These are phyloP conservation scores for Equus quagga DNA, from an alignment of 2,113 vertebrate species.

Conservation along the genomic window DNA sequence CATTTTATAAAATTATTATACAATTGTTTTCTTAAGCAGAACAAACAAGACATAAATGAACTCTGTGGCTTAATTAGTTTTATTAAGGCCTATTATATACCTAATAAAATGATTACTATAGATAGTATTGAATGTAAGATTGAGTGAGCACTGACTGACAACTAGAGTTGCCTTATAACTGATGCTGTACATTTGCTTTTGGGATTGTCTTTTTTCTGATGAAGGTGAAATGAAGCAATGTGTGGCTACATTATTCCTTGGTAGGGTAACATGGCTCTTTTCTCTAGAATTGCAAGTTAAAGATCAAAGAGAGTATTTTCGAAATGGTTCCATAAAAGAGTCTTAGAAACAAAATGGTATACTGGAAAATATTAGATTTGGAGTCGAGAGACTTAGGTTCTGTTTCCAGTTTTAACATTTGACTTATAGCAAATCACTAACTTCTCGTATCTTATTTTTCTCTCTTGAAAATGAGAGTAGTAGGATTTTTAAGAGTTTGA, in stretches of 20 bases:
- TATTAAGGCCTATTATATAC: background rate
- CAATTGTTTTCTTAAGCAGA: conserved; percentile 3
- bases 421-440: background rate
- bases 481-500: background rate
- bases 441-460: background rate
- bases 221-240: background rate
- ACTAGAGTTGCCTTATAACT: background rate
- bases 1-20: conserved; percentile 30
- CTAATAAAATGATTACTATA: background rate
- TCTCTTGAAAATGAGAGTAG: background rate
- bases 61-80: background rate
- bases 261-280: background rate
- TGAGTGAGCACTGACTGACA: background rate
- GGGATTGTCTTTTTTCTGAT: conserved; percentile 10
- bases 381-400: conserved; percentile 29
- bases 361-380: conserved; percentile 6
- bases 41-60: background rate
- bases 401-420: background rate
- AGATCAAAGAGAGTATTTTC: conserved; percentile 25
- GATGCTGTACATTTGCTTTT: conserved; percentile 29
- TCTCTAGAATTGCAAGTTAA: conserved; percentile 4
- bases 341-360: background rate
- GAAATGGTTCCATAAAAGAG: background rate
- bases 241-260: conserved; percentile 9
- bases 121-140: background rate